phyloP scores from a whole-genome alignment of 2,113 vertebrate species.

The cattle (Bos taurus) region DNA sequence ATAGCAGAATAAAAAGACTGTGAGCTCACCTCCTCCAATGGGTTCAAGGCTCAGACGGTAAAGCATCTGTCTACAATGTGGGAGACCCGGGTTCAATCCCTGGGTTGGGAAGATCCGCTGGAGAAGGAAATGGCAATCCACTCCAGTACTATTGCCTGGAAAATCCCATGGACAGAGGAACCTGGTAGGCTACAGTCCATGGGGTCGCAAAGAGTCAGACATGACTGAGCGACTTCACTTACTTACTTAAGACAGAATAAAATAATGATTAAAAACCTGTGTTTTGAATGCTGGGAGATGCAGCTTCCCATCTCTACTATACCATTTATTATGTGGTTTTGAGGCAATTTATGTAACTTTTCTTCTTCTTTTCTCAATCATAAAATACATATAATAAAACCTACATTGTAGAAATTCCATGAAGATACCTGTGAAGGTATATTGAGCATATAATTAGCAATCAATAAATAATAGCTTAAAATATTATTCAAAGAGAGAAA shows the following conservation, averaged over 20 bases:
- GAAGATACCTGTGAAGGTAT: neutral
- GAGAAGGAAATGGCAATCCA: no score
- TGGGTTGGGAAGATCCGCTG: no score
- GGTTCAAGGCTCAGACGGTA: neutral
- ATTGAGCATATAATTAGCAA: neutral
- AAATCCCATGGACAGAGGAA: no score
- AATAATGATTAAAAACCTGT: neutral
- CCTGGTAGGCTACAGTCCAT: no score
- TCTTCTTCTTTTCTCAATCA: neutral
- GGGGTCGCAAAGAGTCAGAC: no score
- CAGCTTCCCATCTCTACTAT: neutral
- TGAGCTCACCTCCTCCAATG: neutral
- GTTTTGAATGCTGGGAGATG: neutral
- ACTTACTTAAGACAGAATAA: neutral
- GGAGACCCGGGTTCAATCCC: no score
- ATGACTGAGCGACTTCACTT: no score
- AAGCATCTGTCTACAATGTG: no score
- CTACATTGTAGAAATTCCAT: neutral
- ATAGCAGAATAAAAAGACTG: neutral
- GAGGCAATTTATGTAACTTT: neutral
- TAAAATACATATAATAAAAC: neutral
- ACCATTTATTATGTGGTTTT: neutral
- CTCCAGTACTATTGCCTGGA: no score
- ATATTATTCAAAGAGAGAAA: neutral
- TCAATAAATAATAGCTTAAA: constrained; percentile 14